Conservation (phyloP, 2,888 invertebrate species). For the Torymus texanus region DNA sequence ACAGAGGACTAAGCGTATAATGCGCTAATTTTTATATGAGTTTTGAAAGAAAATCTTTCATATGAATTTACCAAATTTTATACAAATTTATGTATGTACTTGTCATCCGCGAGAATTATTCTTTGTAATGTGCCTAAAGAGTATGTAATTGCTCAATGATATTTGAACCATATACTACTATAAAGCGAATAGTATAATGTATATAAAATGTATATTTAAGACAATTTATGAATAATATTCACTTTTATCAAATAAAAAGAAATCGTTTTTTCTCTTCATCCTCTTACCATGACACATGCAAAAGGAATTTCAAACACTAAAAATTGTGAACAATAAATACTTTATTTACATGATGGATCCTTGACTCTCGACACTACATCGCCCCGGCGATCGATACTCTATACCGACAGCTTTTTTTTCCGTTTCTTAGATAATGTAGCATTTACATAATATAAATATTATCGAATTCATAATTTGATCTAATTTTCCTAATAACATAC, state of each 20-base stretch:
- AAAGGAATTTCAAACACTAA: slow-evolving; percentile 35
- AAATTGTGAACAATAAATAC: slow-evolving; percentile 66
- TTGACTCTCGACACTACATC: slow-evolving; percentile 45
- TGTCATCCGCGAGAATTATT: slow-evolving; percentile 52
- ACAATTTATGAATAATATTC: slow-evolving; percentile 49
- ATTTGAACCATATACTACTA: slow-evolving; percentile 55
- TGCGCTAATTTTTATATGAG: slow-evolving; percentile 51
- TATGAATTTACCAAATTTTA: slow-evolving; percentile 55
- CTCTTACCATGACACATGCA: too few species aligned
- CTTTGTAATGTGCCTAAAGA: slow-evolving; percentile 56
- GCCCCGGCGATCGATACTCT: slow-evolving; percentile 13
- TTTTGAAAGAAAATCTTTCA: slow-evolving; percentile 50
- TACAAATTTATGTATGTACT: slow-evolving; percentile 53
- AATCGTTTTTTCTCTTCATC: slow-evolving; percentile 23
- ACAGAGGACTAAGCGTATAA: slow-evolving; percentile 40
- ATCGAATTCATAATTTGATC: slow-evolving; percentile 44
- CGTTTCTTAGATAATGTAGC: slow-evolving; percentile 23
- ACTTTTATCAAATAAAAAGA: slow-evolving; percentile 51
- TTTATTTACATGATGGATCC: slow-evolving; percentile 66
- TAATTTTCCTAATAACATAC: slow-evolving; percentile 44
- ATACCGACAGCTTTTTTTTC: slow-evolving; percentile 26
- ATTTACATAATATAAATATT: slow-evolving; percentile 50
- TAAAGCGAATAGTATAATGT: slow-evolving; percentile 54
- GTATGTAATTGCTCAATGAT: slow-evolving; percentile 55
- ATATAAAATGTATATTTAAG: slow-evolving; percentile 57